Conservation (phyloP, 1,140 invertebrate species). For the Solenopsis fugax region DNA sequence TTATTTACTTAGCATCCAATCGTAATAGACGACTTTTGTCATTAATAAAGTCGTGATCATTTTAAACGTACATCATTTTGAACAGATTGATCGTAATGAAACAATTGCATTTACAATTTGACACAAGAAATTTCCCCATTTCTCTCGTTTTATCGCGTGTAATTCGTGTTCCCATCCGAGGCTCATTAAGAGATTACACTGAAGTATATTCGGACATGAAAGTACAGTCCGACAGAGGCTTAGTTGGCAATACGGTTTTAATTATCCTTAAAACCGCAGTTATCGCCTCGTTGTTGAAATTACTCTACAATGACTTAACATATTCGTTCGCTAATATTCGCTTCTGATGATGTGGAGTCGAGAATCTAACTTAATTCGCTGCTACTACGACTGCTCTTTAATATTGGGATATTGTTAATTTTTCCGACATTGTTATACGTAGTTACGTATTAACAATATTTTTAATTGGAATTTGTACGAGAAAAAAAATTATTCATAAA, state of each 20-base stretch:
- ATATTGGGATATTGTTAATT: neutral
- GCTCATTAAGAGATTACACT: conserved; percentile 59
- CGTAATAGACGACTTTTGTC: conserved; percentile 49
- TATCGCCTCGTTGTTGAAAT: conserved; percentile 44
- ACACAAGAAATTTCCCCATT: conserved; percentile 14
- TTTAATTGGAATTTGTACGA: neutral
- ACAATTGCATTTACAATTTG: conserved; percentile 9
- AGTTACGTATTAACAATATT: neutral
- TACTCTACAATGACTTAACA: conserved; percentile 39
- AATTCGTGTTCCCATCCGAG: conserved; percentile 51
- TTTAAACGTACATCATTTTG: neutral
- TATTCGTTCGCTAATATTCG: conserved; percentile 18
- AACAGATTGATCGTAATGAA: conserved; percentile 13
- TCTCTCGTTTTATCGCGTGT: conserved; percentile 1
- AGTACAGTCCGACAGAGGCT: conserved; percentile 47
- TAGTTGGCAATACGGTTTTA: conserved; percentile 59
- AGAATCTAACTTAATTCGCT: conserved; percentile 2
- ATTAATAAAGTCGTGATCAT: conserved; percentile 24
- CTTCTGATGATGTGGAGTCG: conserved; percentile 6
- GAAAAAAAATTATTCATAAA: neutral
- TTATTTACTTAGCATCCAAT: neutral
- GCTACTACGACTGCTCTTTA: neutral
- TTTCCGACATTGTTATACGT: neutral
- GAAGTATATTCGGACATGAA: conserved; percentile 53
- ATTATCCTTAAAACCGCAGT: conserved; percentile 48